Evolutionary conservation across 1,140 invertebrate genomes (phyloP).

Genomic region (Euura saliciscinereae): DNA sequence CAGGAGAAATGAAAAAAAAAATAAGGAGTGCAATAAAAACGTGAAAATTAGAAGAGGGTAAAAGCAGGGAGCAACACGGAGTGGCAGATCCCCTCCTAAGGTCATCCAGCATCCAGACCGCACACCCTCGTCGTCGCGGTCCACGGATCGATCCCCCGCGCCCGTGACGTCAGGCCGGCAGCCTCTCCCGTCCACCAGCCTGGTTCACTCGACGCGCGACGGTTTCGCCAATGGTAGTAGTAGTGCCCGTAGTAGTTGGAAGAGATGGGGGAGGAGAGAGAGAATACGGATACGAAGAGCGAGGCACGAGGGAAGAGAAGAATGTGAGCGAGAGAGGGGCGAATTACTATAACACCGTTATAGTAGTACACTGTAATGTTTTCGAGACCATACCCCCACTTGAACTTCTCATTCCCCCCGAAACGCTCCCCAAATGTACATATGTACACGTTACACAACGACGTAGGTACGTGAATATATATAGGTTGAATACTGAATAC

Average conservation of each 20-base stretch:
- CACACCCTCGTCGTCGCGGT: slow-evolving; percentile 12
- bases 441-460: no score
- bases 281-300: neutral
- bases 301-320: neutral
- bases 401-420: neutral
- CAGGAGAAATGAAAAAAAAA: neutral
- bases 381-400: neutral
- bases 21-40: neutral
- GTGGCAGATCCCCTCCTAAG: neutral
- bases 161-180: slow-evolving; percentile 28
- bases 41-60: neutral
- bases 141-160: slow-evolving; percentile 33
- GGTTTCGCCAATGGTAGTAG: neutral
- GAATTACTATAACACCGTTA: slow-evolving; percentile 2
- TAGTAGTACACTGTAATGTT: neutral
- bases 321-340: neutral
- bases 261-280: no score
- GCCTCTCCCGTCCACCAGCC: slow-evolving; percentile 14
- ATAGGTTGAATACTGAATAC: no score
- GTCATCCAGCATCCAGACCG: slow-evolving; percentile 26
- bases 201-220: neutral
- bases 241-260: neutral
- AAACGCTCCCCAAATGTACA: no score
- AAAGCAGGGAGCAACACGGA: neutral
- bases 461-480: no score